These are phyloP conservation scores for Diaperis boleti DNA, from an alignment of 2,888 invertebrate species.

Conservation along the genomic window DNA sequence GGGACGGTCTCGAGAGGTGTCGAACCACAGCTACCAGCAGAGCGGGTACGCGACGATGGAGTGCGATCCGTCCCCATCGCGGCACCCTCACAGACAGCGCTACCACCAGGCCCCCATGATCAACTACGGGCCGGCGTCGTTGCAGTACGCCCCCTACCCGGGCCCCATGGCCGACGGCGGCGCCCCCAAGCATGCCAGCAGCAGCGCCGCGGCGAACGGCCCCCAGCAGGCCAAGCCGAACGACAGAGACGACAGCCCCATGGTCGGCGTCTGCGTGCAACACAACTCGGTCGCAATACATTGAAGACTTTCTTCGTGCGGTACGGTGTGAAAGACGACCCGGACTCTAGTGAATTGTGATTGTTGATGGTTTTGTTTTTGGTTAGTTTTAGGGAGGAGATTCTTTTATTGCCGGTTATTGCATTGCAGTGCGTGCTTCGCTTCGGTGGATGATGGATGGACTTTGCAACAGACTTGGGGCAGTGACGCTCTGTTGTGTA, in stretches of 20 bases:
- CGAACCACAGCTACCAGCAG: slow-evolving; percentile 57
- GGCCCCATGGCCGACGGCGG: slow-evolving; percentile 60
- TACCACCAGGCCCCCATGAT: slow-evolving; percentile 63
- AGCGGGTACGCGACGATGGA: slow-evolving; percentile 74
- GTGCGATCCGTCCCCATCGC: slow-evolving; percentile 77
- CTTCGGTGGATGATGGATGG: neutral
- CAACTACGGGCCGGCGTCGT: slow-evolving; percentile 65
- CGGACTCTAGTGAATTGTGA: slow-evolving; percentile 41
- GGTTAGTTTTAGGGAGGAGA: slow-evolving; percentile 15
- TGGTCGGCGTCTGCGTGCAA: slow-evolving; percentile 91
- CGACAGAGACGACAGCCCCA: slow-evolving; percentile 80
- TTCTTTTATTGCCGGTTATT: slow-evolving; percentile 23
- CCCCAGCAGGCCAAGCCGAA: slow-evolving; percentile 60
- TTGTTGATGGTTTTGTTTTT: slow-evolving; percentile 26
- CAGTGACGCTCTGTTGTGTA: slow-evolving; percentile 53
- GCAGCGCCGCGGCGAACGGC: slow-evolving; percentile 54
- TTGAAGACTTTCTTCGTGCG: slow-evolving; percentile 61
- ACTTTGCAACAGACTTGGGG: slow-evolving; percentile 58
- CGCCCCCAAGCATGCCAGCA: slow-evolving; percentile 41
- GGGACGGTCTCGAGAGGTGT: slow-evolving; percentile 64
- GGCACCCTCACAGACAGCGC: slow-evolving; percentile 56
- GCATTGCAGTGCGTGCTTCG: slow-evolving; percentile 33
- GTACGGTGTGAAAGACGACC: slow-evolving; percentile 15
- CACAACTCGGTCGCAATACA: slow-evolving; percentile 95
- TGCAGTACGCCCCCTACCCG: slow-evolving; percentile 64